phyloP scores from a whole-genome alignment of 2,888 invertebrate species.

The Emmelina monodactyla region DNA sequence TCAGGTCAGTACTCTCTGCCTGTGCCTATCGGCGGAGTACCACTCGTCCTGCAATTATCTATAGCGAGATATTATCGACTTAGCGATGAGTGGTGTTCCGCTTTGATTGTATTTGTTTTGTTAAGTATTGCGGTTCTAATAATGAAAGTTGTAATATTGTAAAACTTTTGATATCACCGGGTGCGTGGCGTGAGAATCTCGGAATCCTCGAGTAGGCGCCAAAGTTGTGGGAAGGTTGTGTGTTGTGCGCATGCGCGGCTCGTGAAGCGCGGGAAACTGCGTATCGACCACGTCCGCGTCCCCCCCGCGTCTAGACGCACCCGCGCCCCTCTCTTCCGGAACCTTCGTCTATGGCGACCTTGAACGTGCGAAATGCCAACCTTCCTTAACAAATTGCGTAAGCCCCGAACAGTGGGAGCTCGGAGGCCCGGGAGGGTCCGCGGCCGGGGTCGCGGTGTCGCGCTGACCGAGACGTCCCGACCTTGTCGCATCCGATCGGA shows the following conservation, averaged over 20 bases:
- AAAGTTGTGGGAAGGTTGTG: constrained; percentile 34
- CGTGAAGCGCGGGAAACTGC: constrained; percentile 59
- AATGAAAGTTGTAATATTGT: too few species aligned
- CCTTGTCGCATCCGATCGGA: constrained; percentile 46
- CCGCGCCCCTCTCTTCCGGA: constrained; percentile 57
- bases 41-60: too few species aligned
- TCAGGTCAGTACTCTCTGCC: constrained; percentile 47
- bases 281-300: constrained; percentile 54
- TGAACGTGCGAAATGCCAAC: constrained; percentile 63
- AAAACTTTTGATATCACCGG: too few species aligned
- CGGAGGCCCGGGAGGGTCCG: too few species aligned
- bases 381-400: constrained; percentile 56
- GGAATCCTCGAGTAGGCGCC: constrained; percentile 28
- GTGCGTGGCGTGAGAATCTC: too few species aligned
- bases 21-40: too few species aligned
- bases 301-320: constrained; percentile 60
- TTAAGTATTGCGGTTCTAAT: too few species aligned
- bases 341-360: constrained; percentile 59
- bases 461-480: constrained; percentile 47
- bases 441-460: too few species aligned
- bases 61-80: too few species aligned
- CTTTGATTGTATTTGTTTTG: too few species aligned
- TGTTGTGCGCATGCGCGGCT: constrained; percentile 51
- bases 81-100: too few species aligned
- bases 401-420: constrained; percentile 27